Evolutionary conservation across 1,140 invertebrate genomes (phyloP).

Genomic region (Formica selysi): DNA sequence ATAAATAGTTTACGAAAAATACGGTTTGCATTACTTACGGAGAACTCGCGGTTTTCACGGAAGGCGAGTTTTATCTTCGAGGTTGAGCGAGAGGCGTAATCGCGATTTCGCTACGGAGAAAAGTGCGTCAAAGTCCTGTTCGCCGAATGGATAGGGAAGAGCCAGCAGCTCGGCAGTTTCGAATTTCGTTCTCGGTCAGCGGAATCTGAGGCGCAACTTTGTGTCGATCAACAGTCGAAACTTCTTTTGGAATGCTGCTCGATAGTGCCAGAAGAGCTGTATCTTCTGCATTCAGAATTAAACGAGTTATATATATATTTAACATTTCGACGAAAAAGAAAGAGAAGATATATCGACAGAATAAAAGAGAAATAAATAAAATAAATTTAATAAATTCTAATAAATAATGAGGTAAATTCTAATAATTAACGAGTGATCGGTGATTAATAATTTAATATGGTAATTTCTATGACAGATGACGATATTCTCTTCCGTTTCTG

Average conservation of each 20-base stretch:
- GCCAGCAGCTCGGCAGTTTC: constrained; percentile 11
- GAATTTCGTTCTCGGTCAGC: constrained; percentile 64
- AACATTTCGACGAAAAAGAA: too few relatives aligned
- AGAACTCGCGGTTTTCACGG: constrained; percentile 34
- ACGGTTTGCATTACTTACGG: constrained; percentile 2
- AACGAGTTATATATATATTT: too few relatives aligned
- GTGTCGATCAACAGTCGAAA: constrained; percentile 24
- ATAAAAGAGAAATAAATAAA: too few relatives aligned
- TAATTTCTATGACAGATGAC: too few relatives aligned
- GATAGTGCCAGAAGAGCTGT: constrained; percentile 19
- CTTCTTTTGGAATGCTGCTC: constrained; percentile 6
- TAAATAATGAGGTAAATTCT: too few relatives aligned
- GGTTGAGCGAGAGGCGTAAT: constrained; percentile 23
- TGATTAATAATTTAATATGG: neutral
- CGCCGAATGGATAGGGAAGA: constrained; percentile 51
- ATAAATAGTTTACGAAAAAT: constrained; percentile 6
- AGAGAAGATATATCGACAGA: too few relatives aligned
- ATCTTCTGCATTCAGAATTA: constrained; percentile 10
- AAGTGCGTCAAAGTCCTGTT: constrained; percentile 69
- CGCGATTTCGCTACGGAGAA: constrained; percentile 65
- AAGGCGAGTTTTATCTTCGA: constrained; percentile 50
- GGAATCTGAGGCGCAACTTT: constrained; percentile 36
- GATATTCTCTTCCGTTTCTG: neutral
- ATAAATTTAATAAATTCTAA: too few relatives aligned
- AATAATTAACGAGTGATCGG: neutral